These are phyloP conservation scores for Galagoides demidoff DNA, from an alignment of 2,797 vertebrate species.

Conservation along the genomic window DNA sequence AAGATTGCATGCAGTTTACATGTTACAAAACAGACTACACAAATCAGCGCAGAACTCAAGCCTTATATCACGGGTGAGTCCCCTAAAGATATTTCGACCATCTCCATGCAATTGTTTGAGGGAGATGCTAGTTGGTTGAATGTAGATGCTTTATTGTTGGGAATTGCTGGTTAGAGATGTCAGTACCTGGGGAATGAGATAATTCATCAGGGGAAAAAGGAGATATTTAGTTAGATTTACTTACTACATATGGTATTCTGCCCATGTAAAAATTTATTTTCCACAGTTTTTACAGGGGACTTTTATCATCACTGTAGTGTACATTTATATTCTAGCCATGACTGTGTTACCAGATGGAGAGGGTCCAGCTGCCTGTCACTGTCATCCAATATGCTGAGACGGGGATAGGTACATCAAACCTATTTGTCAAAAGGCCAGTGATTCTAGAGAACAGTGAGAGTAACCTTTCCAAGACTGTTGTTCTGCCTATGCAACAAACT, in stretches of 20 bases:
- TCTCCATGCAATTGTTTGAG: background rate
- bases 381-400: no score
- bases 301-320: background rate
- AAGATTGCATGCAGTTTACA: conserved; percentile 93
- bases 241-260: conserved; percentile 8
- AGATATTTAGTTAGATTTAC: conserved; percentile 15
- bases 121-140: background rate
- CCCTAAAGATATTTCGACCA: background rate
- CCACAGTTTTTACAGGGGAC: background rate
- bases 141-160: background rate
- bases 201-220: conserved; percentile 26
- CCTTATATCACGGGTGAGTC: conserved; percentile 90
- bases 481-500: no score
- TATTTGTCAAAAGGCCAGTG: no score
- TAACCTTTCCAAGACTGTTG: no score
- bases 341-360: background rate
- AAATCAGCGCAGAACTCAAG: conserved; percentile 89
- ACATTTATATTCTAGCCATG: conserved; percentile 25
- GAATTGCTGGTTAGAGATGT: background rate
- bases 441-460: no score
- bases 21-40: conserved; percentile 91
- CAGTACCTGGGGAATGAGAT: background rate
- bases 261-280: conserved; percentile 50
- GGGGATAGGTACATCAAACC: no score
- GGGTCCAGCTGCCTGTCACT: no score